Conservation (phyloP, 2,797 vertebrate species). For the Macrochelys suwanniensis region DNA sequence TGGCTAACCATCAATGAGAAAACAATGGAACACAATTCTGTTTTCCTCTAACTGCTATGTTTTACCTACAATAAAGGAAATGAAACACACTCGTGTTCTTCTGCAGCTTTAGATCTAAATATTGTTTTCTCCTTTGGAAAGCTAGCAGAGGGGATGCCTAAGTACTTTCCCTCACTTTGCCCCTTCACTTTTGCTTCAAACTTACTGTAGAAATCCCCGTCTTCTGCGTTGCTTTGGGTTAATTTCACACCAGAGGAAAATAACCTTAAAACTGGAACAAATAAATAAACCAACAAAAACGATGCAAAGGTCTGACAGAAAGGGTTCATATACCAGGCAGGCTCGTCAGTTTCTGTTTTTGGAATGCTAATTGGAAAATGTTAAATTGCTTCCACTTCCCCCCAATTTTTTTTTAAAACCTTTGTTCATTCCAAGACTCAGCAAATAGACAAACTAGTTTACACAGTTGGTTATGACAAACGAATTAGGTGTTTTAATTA, state of each 20-base stretch:
- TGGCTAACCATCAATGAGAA: not conserved
- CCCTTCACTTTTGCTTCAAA: not conserved
- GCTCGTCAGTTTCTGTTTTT: not conserved
- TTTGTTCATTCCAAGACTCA: conserved; percentile 69
- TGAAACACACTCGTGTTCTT: not conserved
- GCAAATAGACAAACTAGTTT: conserved; percentile 79
- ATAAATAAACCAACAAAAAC: not conserved
- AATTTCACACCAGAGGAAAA: not conserved
- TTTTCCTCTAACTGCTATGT: not conserved
- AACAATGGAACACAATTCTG: not conserved
- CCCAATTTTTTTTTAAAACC: not conserved
- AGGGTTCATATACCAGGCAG: not conserved
- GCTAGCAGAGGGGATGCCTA: not conserved
- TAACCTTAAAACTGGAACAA: not conserved
- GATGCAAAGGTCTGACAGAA: not conserved
- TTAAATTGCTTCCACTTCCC: not conserved
- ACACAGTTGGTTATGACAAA: conserved; percentile 73
- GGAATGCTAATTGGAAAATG: not conserved
- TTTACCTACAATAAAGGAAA: not conserved
- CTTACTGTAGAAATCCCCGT: not conserved
- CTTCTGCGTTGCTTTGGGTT: not conserved
- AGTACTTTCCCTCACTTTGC: not conserved
- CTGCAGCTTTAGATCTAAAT: not conserved
- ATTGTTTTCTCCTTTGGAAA: not conserved
- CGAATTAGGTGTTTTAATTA: conserved; percentile 64